Base-by-base conservation (phyloP, 2,113 vertebrate genomes). In the Spea bombifrons region DNA sequence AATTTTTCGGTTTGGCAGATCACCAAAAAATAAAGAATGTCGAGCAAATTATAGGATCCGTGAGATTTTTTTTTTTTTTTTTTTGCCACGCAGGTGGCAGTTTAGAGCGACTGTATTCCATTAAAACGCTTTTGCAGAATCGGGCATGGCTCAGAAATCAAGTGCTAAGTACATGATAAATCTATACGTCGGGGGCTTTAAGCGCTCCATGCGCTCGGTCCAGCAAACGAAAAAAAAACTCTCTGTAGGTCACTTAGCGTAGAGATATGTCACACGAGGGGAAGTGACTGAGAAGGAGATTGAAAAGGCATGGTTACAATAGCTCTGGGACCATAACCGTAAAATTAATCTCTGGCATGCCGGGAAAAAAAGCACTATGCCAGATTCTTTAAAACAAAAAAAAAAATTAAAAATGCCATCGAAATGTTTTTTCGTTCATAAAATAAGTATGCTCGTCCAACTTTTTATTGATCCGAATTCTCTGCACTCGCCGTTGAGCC, bases 161-260 rank as follows among this genome's bases (percentile, higher is more conserved):
- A 64, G 63, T 80, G 78, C 66, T 80, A 80, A 80, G 65, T 80
- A 80, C 46, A 78, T 65, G 66, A 66, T 80, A 73, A 80, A 80
- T 80, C 69, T 73, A 49, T 8, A 8, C 59, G 65, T 72, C 66
- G 16, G 15, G 15, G 49, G 12, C 46, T 80, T 73, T 73, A 47
- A 55, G 70, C 15, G 59, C 53, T 78, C 69, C 66, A 57, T 68
- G 57, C 53, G 4, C 66, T 49, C 2, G 70, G 48, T 70, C 17
- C 46, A 8, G 16, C 5, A 61, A 77, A 50, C 68, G 75, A 65
- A 68, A 70, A 65, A 68, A 70, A 49, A 68, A 73, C 17, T 73
- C 71, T 61, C 50, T n/a, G 12, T 61, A 66, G 50, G 71, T 57
- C 63, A 49, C 63, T 57, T 61, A 74, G 65, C n/a, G 61, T 67